Evolutionary conservation across 2,797 vertebrate genomes (phyloP), one percentile per base, ranked within the genome.

Genomic region (Sebastes dallii): DNA sequence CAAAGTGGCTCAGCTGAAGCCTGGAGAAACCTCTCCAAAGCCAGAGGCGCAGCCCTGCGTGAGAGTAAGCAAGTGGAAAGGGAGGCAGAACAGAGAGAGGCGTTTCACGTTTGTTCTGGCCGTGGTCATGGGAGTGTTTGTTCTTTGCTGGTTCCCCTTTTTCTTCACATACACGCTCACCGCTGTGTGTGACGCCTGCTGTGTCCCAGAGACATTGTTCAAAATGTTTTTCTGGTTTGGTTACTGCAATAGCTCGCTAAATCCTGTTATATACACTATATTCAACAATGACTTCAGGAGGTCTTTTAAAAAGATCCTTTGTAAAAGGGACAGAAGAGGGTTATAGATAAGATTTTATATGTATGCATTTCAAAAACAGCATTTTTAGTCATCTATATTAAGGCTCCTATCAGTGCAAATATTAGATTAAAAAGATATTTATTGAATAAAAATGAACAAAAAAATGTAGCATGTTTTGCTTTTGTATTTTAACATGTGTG

Each of bases 91-190:
- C 93, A 94, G 98, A 60, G 98, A 99, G 88, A 97, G 96, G 55
- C 96, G 97, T 81, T 98, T 99, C 95, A 99, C 98, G 1, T 99
- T 98, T 67, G 98, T 99, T 75, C 94, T 99, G 85, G 97, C 98
- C 0, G 97, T 99, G 81, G 98, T 99, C 75, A 97, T 99, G 12
- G 98, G 98, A 61, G 98, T 97, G 86, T 99, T 99, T 91, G 97
- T 99, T 82, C 93, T 98, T 76, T 99, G 98, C 92, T 99, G 98
- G 98, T 98, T 99, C 89, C 98, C 98, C 34, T 99, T 99, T 93
- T 99, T 99, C 90, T 99, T 99, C 90, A 98, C 98, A 5, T 99
- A 99, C 92, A 96, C 96, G 0, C 96, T 99, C 78, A 96, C 1
- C 0, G 97, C 97, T 0, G 80, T 98, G 77, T 98, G 97, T 34